Conservation (phyloP, 2,113 vertebrate species). For the Cyphomyrus discorhynchus region DNA sequence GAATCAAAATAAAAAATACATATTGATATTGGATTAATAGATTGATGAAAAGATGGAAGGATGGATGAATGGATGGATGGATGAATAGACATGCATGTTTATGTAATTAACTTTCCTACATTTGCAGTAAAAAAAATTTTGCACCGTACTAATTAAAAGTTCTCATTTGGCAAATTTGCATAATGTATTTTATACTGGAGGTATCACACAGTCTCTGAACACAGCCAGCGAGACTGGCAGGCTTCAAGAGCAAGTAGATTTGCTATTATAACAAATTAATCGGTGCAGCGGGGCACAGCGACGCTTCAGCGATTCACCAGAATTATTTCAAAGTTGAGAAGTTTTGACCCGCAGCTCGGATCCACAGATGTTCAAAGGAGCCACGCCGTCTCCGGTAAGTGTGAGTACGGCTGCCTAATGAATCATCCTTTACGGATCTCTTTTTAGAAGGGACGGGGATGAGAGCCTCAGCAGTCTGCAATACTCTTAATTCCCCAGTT, state of each 20-base stretch:
- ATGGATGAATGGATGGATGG: not conserved
- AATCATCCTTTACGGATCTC: conserved; percentile 3
- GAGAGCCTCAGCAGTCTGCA: not conserved
- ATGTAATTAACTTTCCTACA: not conserved
- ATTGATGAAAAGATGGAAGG: not conserved
- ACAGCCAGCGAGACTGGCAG: not conserved
- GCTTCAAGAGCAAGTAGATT: not conserved
- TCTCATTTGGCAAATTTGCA: not conserved
- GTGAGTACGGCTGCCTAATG: not conserved
- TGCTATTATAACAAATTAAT: not conserved
- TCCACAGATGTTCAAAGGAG: not conserved
- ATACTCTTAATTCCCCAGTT: not conserved
- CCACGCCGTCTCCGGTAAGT: not conserved
- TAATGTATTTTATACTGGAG: not conserved
- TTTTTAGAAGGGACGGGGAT: not conserved
- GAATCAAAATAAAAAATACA: not conserved
- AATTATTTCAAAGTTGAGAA: not conserved
- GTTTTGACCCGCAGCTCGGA: not conserved
- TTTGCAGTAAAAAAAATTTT: not conserved
- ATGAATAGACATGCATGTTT: not conserved
- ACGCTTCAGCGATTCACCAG: not conserved
- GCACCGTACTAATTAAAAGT: not conserved
- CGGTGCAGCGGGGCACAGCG: not conserved
- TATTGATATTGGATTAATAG: not conserved
- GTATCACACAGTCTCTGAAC: not conserved